Percentiles rank a stretch among this genome's conserved stretches.
Evolutionary conservation across 2,888 invertebrate genomes (phyloP).

Genomic region (Melitaea athalia): DNA sequence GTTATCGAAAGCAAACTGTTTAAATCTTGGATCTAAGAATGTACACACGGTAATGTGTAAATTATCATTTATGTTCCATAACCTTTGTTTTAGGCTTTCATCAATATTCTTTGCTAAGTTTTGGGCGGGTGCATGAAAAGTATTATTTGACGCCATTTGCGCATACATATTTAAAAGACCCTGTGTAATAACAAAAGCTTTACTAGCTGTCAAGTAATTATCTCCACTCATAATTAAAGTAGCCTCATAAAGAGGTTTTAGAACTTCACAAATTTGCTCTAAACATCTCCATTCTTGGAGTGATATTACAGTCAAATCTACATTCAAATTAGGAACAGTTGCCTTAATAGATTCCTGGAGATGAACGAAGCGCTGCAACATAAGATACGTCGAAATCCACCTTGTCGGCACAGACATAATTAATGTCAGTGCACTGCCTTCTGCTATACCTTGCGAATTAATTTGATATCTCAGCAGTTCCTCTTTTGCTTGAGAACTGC

Average conservation of each 20-base stretch:
- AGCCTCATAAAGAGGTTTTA: slow-evolving; percentile 15
- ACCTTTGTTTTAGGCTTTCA: neutral
- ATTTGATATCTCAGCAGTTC: too few relatives aligned
- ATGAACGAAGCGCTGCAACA: slow-evolving; percentile 2
- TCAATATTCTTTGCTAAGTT: neutral
- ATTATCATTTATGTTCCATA: slow-evolving; percentile 7
- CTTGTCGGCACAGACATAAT: too few relatives aligned
- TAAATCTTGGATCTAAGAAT: slow-evolving; percentile 25
- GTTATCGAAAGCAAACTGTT: slow-evolving; percentile 12
- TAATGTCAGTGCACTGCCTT: too few relatives aligned
- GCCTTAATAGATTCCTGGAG: slow-evolving; percentile 11
- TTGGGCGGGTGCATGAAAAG: neutral
- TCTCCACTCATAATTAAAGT: neutral
- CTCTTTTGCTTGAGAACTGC: too few relatives aligned
- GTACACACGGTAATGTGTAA: slow-evolving; percentile 14
- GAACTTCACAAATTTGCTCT: neutral
- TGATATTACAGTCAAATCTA: slow-evolving; percentile 13
- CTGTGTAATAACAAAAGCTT: slow-evolving; percentile 17
- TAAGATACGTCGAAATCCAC: neutral
- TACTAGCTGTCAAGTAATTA: slow-evolving; percentile 22
- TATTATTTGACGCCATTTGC: neutral
- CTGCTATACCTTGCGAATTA: too few relatives aligned
- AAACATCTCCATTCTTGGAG: slow-evolving; percentile 17
- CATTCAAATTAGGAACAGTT: slow-evolving; percentile 15
- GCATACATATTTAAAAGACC: slow-evolving; percentile 12